Conservation (phyloP, 2,113 vertebrate genomes). For the Numenius arquata region DNA sequence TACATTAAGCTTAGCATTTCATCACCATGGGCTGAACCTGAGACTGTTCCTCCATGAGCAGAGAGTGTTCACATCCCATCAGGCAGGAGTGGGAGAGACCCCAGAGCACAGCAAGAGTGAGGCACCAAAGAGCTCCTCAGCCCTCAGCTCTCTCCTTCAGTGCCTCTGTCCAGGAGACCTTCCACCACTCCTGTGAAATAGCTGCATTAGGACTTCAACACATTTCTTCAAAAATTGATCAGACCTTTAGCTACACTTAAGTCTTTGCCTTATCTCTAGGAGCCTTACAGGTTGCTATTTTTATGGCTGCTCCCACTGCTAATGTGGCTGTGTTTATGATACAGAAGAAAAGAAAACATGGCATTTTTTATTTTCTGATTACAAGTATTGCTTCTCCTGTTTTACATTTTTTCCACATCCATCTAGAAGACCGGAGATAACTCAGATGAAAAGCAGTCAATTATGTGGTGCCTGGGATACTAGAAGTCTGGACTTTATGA, state of each 20-base stretch:
- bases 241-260: background rate
- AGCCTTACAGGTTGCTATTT: background rate
- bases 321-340: background rate
- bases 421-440: slow-evolving; percentile 10
- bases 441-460: slow-evolving; percentile 32
- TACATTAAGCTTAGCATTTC: background rate
- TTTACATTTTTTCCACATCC: background rate
- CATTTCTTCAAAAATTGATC: background rate
- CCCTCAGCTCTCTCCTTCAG: accelerated
- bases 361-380: background rate
- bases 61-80: background rate
- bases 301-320: background rate
- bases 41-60: accelerated
- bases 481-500: slow-evolving; percentile 23
- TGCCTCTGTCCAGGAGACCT: background rate
- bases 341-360: background rate
- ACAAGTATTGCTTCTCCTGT: background rate
- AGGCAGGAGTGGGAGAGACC: background rate
- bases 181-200: background rate
- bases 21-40: background rate
- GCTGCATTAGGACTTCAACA: background rate
- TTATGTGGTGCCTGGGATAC: slow-evolving; percentile 53
- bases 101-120: background rate
- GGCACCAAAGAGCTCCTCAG: background rate
- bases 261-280: background rate